Evolutionary conservation across 2,797 vertebrate species (phyloP).

Genomic region (Streptopelia turtur): DNA sequence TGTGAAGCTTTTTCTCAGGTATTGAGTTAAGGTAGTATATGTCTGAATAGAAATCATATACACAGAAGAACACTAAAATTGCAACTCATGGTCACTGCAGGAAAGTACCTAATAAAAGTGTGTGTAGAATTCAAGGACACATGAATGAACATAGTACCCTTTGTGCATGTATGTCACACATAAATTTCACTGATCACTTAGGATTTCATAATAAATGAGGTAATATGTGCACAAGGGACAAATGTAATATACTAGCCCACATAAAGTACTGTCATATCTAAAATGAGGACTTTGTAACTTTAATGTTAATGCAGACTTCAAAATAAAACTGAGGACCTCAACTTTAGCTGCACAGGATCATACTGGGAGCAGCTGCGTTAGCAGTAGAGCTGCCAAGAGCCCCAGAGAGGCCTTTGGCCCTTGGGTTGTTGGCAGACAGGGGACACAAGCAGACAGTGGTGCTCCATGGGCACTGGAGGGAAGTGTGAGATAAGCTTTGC

Average conservation of each 20-base stretch:
- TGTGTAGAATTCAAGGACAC: neutral
- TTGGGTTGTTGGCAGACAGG: fast-evolving
- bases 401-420: fast-evolving
- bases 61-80: neutral
- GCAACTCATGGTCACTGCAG: neutral
- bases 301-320: neutral
- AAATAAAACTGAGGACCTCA: neutral
- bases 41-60: neutral
- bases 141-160: neutral
- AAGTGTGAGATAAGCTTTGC: neutral
- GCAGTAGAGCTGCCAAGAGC: neutral
- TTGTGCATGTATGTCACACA: neutral
- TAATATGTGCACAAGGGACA: neutral
- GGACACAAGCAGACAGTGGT: neutral
- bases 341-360: neutral
- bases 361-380: neutral
- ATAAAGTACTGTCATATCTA: neutral
- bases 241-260: neutral
- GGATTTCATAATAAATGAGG: neutral
- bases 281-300: neutral
- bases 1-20: neutral
- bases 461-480: neutral
- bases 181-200: neutral
- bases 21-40: neutral
- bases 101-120: neutral